Evolutionary conservation across 2,888 invertebrate genomes (phyloP).

Genomic region (Meandrusa payeni): DNA sequence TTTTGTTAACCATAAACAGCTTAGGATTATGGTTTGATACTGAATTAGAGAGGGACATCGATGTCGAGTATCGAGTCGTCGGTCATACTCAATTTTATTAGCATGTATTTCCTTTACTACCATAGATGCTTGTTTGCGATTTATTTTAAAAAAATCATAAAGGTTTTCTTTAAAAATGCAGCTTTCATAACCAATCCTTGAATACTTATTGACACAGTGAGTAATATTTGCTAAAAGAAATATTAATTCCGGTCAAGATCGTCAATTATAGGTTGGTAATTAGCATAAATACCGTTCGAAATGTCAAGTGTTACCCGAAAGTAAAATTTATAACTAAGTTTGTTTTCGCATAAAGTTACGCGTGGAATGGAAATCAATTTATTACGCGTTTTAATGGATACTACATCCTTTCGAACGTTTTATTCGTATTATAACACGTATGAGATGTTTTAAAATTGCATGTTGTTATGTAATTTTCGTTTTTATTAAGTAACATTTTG

Average conservation of each 20-base stretch:
- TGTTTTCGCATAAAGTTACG: constrained; percentile 8
- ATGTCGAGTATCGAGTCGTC: too few species aligned
- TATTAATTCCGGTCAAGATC: constrained; percentile 7
- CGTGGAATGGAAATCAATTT: neutral
- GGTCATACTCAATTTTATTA: too few species aligned
- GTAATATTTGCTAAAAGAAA: constrained; percentile 5
- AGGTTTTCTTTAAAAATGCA: too few species aligned
- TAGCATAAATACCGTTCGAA: constrained; percentile 3
- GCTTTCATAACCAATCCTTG: too few species aligned
- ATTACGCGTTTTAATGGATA: constrained; percentile 8
- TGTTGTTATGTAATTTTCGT: neutral
- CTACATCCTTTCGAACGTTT: neutral
- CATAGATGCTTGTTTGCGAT: too few species aligned
- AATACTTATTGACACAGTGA: too few species aligned
- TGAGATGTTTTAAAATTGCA: neutral
- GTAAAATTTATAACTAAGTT: neutral
- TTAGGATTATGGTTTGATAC: too few species aligned
- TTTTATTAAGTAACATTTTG: too few species aligned
- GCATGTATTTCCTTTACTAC: too few species aligned
- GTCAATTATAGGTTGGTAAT: constrained; percentile 1
- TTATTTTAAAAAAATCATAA: too few species aligned
- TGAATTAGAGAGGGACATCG: too few species aligned
- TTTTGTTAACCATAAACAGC: too few species aligned
- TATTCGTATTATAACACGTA: neutral
- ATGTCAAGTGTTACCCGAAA: neutral